These are phyloP conservation scores for Poeciliopsis prolifica DNA, from an alignment of 2,113 vertebrate genomes.

Conservation along the genomic window DNA sequence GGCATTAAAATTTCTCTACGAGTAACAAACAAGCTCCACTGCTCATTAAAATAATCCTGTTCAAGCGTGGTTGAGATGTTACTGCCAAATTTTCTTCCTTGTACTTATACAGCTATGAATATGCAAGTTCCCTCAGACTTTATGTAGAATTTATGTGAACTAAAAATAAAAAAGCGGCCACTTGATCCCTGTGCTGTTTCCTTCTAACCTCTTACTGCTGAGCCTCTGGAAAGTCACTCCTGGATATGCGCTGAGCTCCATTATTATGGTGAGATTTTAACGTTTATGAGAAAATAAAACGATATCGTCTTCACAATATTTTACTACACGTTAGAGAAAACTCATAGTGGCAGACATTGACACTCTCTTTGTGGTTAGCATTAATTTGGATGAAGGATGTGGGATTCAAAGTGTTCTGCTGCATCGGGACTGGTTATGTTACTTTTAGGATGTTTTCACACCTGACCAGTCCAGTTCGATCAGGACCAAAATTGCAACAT, in stretches of 20 bases:
- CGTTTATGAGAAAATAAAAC: too few species aligned
- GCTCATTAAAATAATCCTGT: not conserved
- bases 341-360: too few species aligned
- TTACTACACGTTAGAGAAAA: too few species aligned
- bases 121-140: not conserved
- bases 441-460: too few species aligned
- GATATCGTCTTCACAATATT: too few species aligned
- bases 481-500: too few species aligned
- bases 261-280: too few species aligned
- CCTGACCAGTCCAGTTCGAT: too few species aligned
- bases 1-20: not conserved
- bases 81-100: not conserved
- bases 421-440: too few species aligned
- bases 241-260: not conserved
- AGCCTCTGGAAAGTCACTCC: not conserved
- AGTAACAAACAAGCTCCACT: not conserved
- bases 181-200: not conserved
- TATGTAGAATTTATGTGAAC: not conserved
- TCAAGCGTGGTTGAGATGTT: not conserved
- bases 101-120: not conserved
- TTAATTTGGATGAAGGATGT: too few species aligned
- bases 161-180: not conserved
- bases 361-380: too few species aligned
- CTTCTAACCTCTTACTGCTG: not conserved
- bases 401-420: too few species aligned